Evolutionary conservation across 2,113 vertebrate species (phyloP), one percentile per base, ranked within the genome.

Genomic region (Campylorhamphus procurvoides): DNA sequence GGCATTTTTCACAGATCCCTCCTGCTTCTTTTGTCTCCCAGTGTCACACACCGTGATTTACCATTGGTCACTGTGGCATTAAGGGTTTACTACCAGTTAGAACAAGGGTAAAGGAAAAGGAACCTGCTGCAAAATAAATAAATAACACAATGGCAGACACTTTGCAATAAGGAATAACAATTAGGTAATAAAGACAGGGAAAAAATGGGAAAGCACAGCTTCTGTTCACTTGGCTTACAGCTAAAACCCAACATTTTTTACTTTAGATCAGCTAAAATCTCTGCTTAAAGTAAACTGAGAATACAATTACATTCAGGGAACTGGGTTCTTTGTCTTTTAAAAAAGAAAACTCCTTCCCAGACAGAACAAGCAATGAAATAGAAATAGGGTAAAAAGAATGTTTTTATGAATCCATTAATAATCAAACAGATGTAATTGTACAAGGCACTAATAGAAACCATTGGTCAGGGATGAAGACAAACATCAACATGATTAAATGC

Each of bases 1-100:
- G 69, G 76, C 59, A 31, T 96, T 97, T 96, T 97, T 94, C 94
- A 96, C 87, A 94, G 91, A 82, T 89, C 88, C 31, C 28, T 87
- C 94, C 84, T 84, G 86, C 81, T 92, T 66, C 76, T 84, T 90
- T 92, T 88, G 82, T 92, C 87, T 96, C 89, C 42, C 35, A 13
- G 67, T 72, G 86, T 92, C 94, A 96, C 81, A 93, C 56, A 84
- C 0, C 0, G 69, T 69, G 67, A 85, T 88, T 72, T 84, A 79
- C 39, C 73, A 78, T 74, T 56, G 44, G 64, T 84, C 93, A 87
- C 55, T 68, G 50, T 80, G 59, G 73, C 46, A 82, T 63, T 92
- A 64, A 72, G 59, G 47, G 25, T 58, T 92, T 96, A 72, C n/a
- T 47, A 83, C 47, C 68, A 71, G 68, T 37, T 49, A 87, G 64